phyloP scores from a whole-genome alignment of 2,113 vertebrate species.

The Larimichthys polyactis region DNA sequence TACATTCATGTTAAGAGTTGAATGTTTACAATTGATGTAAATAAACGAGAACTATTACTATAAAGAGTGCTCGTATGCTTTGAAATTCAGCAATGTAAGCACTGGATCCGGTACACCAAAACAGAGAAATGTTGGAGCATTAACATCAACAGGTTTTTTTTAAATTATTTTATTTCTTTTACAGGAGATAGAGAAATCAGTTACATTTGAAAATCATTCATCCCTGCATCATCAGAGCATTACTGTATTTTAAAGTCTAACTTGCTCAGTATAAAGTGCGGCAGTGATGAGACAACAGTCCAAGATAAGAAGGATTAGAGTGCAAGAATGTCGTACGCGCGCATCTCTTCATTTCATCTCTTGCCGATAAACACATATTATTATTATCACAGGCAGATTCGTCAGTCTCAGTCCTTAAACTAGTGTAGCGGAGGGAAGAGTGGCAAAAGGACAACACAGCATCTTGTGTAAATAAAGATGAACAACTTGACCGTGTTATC shows the following conservation, averaged over 20 bases:
- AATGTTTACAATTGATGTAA: slow-evolving; percentile 84
- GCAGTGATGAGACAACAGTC: slow-evolving; percentile 74
- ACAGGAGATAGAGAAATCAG: slow-evolving; percentile 35
- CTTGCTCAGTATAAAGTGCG: slow-evolving; percentile 76
- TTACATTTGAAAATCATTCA: slow-evolving; percentile 38
- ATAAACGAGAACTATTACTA: slow-evolving; percentile 73
- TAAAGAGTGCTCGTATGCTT: neutral
- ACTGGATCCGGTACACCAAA: neutral
- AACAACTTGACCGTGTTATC: neutral
- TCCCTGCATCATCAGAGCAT: slow-evolving; percentile 44
- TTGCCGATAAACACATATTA: neutral
- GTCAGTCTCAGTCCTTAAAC: neutral
- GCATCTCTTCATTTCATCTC: slow-evolving; percentile 27
- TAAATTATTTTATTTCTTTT: slow-evolving; percentile 51
- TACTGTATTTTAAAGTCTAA: slow-evolving; percentile 1
- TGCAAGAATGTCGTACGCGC: slow-evolving; percentile 39
- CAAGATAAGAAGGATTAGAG: slow-evolving; percentile 45
- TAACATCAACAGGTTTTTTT: neutral
- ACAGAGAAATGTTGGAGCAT: neutral
- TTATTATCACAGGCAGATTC: neutral
- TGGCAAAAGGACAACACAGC: slow-evolving; percentile 14
- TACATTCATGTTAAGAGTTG: slow-evolving; percentile 78
- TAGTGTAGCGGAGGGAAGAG: slow-evolving; percentile 34
- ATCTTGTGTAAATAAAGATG: slow-evolving; percentile 5
- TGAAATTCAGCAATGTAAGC: neutral